A percentile compares a stretch with the other conserved stretches of the same genome.
Conservation (phyloP, 1,140 invertebrate species). For the Hyphantria cunea region DNA sequence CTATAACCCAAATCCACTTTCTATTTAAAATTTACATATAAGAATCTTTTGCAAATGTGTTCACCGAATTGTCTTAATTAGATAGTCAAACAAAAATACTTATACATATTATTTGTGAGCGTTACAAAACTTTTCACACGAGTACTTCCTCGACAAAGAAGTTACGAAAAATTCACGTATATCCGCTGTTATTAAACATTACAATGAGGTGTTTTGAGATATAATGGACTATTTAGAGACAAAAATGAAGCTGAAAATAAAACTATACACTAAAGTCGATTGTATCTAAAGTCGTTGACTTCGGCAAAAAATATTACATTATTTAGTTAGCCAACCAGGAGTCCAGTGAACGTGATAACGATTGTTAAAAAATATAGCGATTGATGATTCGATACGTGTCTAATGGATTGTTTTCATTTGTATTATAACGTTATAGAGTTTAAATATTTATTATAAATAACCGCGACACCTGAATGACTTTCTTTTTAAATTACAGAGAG, state of each 20-base stretch:
- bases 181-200: conserved; percentile 47
- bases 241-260: conserved; percentile 2
- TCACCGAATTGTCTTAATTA: conserved; percentile 32
- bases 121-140: conserved; percentile 62
- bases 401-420: neutral
- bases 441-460: neutral
- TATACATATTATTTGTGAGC: conserved; percentile 47
- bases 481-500: conserved; percentile 1
- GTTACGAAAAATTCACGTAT: conserved; percentile 70
- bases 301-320: conserved; percentile 15
- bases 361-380: neutral
- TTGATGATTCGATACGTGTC: neutral
- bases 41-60: conserved; percentile 15
- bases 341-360: no score
- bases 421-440: neutral
- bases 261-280: conserved; percentile 23
- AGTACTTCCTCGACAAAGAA: conserved; percentile 76
- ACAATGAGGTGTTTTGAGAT: conserved; percentile 51
- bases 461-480: neutral
- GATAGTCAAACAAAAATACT: conserved; percentile 44
- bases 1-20: conserved; percentile 19
- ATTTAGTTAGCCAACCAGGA: neutral
- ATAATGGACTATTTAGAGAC: conserved; percentile 47
- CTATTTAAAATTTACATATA: conserved; percentile 19
- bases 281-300: conserved; percentile 29